phyloP scores from a whole-genome alignment of 2,113 vertebrate species.

The Nibea albiflora region DNA sequence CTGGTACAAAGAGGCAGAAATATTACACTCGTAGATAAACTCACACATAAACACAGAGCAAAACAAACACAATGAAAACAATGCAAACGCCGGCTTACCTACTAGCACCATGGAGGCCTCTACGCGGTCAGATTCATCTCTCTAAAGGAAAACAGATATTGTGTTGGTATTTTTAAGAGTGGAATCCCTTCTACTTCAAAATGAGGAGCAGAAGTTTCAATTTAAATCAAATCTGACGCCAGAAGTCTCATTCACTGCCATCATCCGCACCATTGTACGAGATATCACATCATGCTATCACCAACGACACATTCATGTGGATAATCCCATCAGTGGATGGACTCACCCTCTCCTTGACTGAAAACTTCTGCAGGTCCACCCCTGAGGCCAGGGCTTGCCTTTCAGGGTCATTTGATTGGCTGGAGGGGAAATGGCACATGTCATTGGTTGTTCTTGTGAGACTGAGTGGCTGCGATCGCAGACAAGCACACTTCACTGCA shows the following conservation, averaged over 20 bases:
- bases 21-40: not conserved
- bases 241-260: not conserved
- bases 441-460: slow-evolving; percentile 12
- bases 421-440: slow-evolving; percentile 11
- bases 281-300: not conserved
- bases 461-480: not conserved
- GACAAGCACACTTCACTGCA: not conserved
- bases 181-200: not conserved
- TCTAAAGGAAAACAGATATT: slow-evolving; percentile 61
- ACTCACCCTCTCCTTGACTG: slow-evolving; percentile 77
- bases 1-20: slow-evolving; percentile 55
- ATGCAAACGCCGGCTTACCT: slow-evolving; percentile 82
- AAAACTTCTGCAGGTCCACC: slow-evolving; percentile 80
- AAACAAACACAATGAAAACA: not conserved
- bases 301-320: not conserved
- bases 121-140: slow-evolving; percentile 78
- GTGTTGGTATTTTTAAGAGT: not conserved
- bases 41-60: not conserved
- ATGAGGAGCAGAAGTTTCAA: not conserved
- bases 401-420: slow-evolving; percentile 75
- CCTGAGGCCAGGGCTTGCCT: slow-evolving; percentile 72
- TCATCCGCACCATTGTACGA: not conserved
- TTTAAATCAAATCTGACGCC: not conserved
- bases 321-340: not conserved
- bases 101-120: slow-evolving; percentile 91